Evolutionary conservation across 2,888 invertebrate genomes (phyloP).

Genomic region (Ceriagrion tenellum): DNA sequence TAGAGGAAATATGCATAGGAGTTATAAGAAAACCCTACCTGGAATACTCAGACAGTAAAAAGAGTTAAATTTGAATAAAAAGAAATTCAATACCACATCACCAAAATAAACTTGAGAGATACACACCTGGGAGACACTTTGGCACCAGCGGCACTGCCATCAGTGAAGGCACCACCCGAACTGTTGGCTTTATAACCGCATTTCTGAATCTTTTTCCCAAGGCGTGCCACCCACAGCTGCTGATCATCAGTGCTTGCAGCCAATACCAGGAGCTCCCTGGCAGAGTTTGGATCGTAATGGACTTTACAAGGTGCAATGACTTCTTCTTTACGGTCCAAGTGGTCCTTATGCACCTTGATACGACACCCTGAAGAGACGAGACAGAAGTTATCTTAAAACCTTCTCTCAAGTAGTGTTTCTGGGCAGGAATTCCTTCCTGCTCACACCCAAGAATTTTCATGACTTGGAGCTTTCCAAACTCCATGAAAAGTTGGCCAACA

Average conservation of each 20-base stretch:
- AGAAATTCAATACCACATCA: slow-evolving; percentile 51
- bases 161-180: slow-evolving; percentile 78
- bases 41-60: slow-evolving; percentile 63
- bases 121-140: slow-evolving; percentile 89
- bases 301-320: slow-evolving; percentile 97
- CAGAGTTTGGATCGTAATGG: slow-evolving; percentile 95
- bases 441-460: too few species aligned
- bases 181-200: slow-evolving; percentile 93
- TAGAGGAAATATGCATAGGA: too few species aligned
- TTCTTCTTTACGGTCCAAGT: slow-evolving; percentile 90
- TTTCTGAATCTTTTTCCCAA: slow-evolving; percentile 95
- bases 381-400: too few species aligned
- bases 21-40: too few species aligned
- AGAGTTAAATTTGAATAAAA: slow-evolving; percentile 9
- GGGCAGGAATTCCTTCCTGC: too few species aligned
- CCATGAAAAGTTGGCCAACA: too few species aligned
- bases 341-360: slow-evolving; percentile 98
- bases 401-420: too few species aligned
- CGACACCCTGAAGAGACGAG: slow-evolving; percentile 86
- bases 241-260: slow-evolving; percentile 93
- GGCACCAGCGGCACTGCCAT: slow-evolving; percentile 80
- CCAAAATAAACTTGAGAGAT: slow-evolving; percentile 73
- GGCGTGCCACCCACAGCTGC: slow-evolving; percentile 94
- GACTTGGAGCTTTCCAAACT: too few species aligned
- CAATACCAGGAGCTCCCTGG: slow-evolving; percentile 95